Base-by-base conservation (phyloP, 2,888 invertebrate genomes). In the Steinernema scapterisci region DNA sequence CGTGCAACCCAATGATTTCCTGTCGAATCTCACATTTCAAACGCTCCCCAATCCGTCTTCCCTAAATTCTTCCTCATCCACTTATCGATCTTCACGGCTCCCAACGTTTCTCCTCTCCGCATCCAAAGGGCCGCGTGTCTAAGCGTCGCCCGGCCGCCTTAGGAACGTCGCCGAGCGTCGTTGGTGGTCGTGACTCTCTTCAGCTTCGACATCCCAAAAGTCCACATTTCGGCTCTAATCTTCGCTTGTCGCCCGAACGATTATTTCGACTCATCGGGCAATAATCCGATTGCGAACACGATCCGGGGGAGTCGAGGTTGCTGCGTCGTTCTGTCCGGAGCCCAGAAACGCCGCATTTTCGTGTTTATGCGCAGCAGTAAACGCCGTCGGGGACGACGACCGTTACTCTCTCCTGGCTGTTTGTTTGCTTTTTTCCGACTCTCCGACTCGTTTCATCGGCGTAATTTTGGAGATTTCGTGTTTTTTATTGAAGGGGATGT, bases 261-360 rank as follows among this genome's bases (percentile, higher is more conserved):
- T 52, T 52, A 52, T 52, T 52, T 38, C 52, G 21, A 48, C 5
- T 48, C 13, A 3, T 19, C 19, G 52, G 21, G 52, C 23, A 23
- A 23, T 52, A 52, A 52, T 52, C 52, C 52, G 52, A 52, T 52
- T 52, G 52, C 23, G 52, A 52, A 52, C 52, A 52, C 52, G 52
- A 52, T 52, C 2, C 52, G 21, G 19, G n/a, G 21, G 52, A 52
- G 23, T 38, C 21, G 21, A 52, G 52, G 21, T 9, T 2, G 52
- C 52, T 11, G 52, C 6, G 21, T 11, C 7, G 11, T 11, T 9
- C 7, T 52, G n/a, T 19, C n/a, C 48, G 48, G 48, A 7, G 16
- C 7, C 7, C 19, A 21, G 48, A 48, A 16, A 16, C 19, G 21
- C 52, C 23, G 3, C 23, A 9, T 52, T 19, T 52, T 52, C 23